Conservation (phyloP, 2,113 vertebrate genomes). For the Phrynocephalus versicolor region DNA sequence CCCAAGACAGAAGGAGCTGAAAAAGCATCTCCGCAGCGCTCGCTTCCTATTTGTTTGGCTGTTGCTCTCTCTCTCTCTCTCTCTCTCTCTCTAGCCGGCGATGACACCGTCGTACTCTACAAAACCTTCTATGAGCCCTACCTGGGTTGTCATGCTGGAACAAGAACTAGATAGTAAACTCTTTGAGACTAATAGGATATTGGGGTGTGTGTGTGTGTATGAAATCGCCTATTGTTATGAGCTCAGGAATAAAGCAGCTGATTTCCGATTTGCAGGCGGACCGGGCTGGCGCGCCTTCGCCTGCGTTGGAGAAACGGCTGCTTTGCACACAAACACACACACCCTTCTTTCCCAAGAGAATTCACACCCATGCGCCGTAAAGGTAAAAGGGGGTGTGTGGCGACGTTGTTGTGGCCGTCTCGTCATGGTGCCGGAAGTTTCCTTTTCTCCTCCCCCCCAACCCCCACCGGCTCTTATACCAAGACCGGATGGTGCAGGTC, state of each 20-base stretch:
- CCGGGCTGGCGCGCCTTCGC: conserved; percentile 5
- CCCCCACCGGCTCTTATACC: fast-evolving
- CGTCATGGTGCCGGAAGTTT: neutral
- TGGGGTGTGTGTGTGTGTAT: conserved; percentile 4
- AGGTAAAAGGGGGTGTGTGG: conserved; percentile 55
- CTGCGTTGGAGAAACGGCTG: conserved; percentile 34
- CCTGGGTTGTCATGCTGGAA: conserved; percentile 57
- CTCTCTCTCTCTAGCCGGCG: conserved; percentile 1
- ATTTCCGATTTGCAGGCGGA: neutral
- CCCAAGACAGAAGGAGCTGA: conserved; percentile 39
- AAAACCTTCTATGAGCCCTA: conserved; percentile 69
- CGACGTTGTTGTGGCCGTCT: conserved; percentile 18
- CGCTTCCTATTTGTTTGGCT: conserved; percentile 55
- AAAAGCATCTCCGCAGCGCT: neutral
- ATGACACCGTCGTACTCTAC: conserved; percentile 38
- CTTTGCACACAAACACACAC: neutral
- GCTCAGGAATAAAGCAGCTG: conserved; percentile 30
- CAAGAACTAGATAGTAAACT: conserved; percentile 69
- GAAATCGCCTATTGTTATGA: conserved; percentile 50
- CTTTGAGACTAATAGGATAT: conserved; percentile 46
- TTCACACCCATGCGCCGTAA: conserved; percentile 13
- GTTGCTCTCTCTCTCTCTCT: conserved; percentile 17
- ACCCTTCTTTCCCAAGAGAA: conserved; percentile 31
- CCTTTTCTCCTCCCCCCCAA: neutral
- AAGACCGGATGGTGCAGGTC: neutral